Evolutionary conservation across 2,113 vertebrate species (phyloP).

Genomic region (Aythya baeri): DNA sequence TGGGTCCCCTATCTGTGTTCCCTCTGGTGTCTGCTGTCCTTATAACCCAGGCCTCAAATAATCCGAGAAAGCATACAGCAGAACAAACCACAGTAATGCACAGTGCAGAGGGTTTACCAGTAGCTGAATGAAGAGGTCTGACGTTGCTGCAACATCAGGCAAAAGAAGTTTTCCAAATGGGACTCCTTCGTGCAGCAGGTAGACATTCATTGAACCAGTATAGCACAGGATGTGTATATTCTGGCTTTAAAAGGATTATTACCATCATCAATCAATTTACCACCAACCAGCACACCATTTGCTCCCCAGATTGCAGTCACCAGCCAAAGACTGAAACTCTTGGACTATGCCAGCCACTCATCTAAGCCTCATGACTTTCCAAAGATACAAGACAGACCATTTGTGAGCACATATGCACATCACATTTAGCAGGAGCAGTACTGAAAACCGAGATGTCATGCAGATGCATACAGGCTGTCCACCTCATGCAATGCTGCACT

Average conservation of each 20-base stretch:
- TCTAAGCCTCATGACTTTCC: not conserved
- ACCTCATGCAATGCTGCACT: fast-evolving
- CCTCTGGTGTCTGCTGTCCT: not conserved
- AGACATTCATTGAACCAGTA: not conserved
- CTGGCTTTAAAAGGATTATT: not conserved
- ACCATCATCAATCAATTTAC: not conserved
- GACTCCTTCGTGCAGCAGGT: not conserved
- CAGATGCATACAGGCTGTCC: not conserved
- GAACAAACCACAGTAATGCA: not conserved
- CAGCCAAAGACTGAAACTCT: not conserved
- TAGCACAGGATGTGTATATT: not conserved
- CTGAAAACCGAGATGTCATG: not conserved
- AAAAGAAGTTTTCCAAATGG: not conserved
- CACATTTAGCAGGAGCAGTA: not conserved
- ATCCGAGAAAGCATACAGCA: not conserved
- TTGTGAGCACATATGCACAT: not conserved
- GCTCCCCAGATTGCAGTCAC: not conserved
- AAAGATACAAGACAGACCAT: not conserved
- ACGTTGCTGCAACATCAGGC: not conserved
- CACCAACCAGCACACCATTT: not conserved
- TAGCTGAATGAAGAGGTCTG: not conserved
- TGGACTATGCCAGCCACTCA: not conserved
- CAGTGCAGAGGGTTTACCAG: not conserved
- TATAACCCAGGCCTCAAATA: not conserved
- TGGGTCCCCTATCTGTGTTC: not conserved